phyloP scores from a whole-genome alignment of 2,797 vertebrate genomes.

The Pipistrellus nathusii region DNA sequence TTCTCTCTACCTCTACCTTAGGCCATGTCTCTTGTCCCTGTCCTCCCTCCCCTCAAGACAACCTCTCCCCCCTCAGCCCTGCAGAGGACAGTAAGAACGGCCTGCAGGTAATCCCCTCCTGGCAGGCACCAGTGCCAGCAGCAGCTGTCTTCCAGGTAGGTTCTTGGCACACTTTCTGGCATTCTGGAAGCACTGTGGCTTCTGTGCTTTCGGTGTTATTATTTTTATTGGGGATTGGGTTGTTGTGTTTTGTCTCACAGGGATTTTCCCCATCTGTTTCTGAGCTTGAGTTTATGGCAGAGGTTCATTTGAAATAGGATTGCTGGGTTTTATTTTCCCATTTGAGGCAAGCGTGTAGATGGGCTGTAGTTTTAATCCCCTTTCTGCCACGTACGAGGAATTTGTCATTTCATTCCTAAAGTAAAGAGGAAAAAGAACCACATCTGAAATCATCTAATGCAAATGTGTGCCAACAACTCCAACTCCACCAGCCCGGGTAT shows the following conservation, averaged over 20 bases:
- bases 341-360: slow-evolving; percentile 55
- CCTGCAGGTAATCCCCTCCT: neutral
- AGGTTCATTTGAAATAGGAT: slow-evolving; percentile 59
- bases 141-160: neutral
- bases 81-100: neutral
- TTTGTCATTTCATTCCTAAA: slow-evolving; percentile 65
- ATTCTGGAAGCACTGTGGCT: neutral
- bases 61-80: neutral
- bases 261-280: slow-evolving; percentile 62
- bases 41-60: fast-evolving
- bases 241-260: slow-evolving; percentile 28
- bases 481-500: neutral
- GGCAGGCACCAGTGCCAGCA: neutral
- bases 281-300: slow-evolving; percentile 7
- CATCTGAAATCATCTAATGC: slow-evolving; percentile 53
- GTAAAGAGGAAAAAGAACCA: slow-evolving; percentile 4
- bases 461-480: neutral
- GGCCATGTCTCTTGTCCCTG: too few relatives aligned
- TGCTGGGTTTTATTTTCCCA: neutral
- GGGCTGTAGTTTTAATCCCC: slow-evolving; percentile 60
- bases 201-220: neutral
- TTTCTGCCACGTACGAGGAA: slow-evolving; percentile 58
- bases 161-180: neutral
- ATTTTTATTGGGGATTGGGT: slow-evolving; percentile 16
- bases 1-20: neutral